Base-by-base conservation (phyloP, 2,888 invertebrate genomes). In the Lasioglossum villosulum region DNA sequence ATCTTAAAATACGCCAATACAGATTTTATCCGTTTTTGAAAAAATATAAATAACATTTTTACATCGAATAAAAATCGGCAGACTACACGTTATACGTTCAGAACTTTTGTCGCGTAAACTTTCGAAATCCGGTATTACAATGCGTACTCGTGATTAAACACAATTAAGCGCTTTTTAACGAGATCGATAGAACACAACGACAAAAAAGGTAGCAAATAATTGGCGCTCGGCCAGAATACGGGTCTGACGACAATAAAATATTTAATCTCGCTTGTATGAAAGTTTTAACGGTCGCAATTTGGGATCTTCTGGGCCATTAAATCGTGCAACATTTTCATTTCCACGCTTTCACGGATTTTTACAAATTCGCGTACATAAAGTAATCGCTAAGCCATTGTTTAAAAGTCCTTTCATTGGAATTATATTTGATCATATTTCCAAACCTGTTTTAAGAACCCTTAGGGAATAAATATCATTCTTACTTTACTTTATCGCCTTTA, bases 261-360 rank as follows among this genome's bases (percentile, higher is more conserved):
- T 63, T 63, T 63, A 63, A 63, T 63, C 63, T 6, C 30, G 30
- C 16, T 16, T 16, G 30, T 30, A 30, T 63, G 63, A 63, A 63
- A 63, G 63, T 63, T 63, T 63, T 63, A 63, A 63, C 63, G 63
- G 1, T 30, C 63, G 16, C 63, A 63, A 63, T 30, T 63, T 30
- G 6, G 30, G 16, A 16, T 63, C 6, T 30, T 30, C 16, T 63
- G 16, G 63, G 2, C 16, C 12, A 56, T n/a, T n/a, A n/a, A 56
- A 56, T 56, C n/a, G n/a, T 56, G 52, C 10, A 56, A 56, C 52
- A n/a, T 56, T 56, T 56, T 56, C 52, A 56, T 23, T 56, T 4
- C 56, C 56, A 10, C 23, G 52, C 10, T 23, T 27, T 59, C 14
- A 5, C 59, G 27, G 27, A 16, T 12, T 27, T 14, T 27, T 27